These are phyloP conservation scores for Porites rus DNA, from an alignment of 92 coral and sea anemone species.

Conservation along the genomic window DNA sequence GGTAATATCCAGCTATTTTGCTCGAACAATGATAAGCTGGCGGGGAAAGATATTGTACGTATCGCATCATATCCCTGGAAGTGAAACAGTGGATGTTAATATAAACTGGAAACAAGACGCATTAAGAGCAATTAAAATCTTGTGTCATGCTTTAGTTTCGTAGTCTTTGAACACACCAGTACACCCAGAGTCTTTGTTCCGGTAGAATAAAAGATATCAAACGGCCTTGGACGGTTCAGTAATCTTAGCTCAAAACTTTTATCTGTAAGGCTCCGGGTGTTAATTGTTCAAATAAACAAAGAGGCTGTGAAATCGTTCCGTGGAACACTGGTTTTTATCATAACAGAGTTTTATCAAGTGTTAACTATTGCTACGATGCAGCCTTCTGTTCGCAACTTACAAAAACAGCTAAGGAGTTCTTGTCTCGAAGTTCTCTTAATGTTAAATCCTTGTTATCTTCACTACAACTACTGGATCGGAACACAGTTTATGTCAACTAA, in stretches of 20 bases:
- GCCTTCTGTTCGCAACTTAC: background rate
- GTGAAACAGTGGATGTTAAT: background rate
- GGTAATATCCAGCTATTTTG: background rate
- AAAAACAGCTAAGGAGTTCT: background rate
- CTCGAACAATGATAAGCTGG: no score
- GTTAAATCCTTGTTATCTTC: background rate
- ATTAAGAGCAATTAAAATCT: slow-evolving; percentile 2
- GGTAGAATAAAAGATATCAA: background rate
- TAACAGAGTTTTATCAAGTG: background rate
- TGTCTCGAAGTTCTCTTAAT: background rate
- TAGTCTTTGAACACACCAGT: background rate
- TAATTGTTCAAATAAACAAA: background rate
- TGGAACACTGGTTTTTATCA: background rate
- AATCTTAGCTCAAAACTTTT: background rate
- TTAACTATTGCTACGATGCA: background rate
- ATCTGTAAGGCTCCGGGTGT: background rate
- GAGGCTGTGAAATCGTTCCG: background rate
- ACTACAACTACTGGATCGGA: background rate
- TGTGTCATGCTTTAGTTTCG: background rate
- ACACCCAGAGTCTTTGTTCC: background rate
- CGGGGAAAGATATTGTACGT: no score
- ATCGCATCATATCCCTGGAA: no score
- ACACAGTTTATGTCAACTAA: background rate
- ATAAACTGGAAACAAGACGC: background rate
- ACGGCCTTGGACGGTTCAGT: background rate